Percentiles rank a stretch among this genome's conserved stretches.
phyloP scores from a whole-genome alignment of 1,140 invertebrate genomes.

The Caenorhabditis briggsae region DNA sequence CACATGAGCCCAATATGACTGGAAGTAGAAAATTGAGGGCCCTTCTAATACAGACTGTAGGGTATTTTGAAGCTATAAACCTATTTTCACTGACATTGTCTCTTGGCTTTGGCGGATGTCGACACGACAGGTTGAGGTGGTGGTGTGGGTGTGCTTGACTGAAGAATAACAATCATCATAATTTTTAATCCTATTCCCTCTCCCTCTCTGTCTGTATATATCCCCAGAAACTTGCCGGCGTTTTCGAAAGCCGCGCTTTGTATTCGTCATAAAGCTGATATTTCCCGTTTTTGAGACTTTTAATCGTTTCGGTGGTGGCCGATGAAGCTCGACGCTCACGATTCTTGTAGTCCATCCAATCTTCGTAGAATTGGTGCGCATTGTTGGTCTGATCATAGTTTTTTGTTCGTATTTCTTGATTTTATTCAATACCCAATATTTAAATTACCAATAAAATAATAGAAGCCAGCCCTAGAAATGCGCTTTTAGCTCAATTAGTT shows the following conservation, averaged over 20 bases:
- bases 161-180: slow-evolving; percentile 50
- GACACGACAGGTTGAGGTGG: slow-evolving; percentile 41
- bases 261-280: slow-evolving; percentile 56
- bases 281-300: slow-evolving; percentile 52
- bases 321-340: slow-evolving; percentile 47
- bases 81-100: slow-evolving; percentile 18
- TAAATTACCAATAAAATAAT: too few species aligned
- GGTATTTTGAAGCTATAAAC: too few species aligned
- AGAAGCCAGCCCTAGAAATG: too few species aligned
- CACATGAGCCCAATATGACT: neutral
- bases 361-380: slow-evolving; percentile 46
- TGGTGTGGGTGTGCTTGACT: slow-evolving; percentile 43
- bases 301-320: slow-evolving; percentile 21
- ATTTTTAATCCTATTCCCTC: slow-evolving; percentile 45
- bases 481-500: too few species aligned
- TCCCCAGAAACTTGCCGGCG: slow-evolving; percentile 39
- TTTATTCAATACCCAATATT: too few species aligned
- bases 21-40: too few species aligned
- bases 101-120: slow-evolving; percentile 2
- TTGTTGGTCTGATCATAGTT: too few species aligned
- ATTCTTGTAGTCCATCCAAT: slow-evolving; percentile 59
- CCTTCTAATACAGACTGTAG: too few species aligned
- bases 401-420: too few species aligned
- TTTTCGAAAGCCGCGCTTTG: slow-evolving; percentile 51
- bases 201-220: neutral